Evolutionary conservation across 2,113 vertebrate genomes (phyloP).

Genomic region (Solea senegalensis): DNA sequence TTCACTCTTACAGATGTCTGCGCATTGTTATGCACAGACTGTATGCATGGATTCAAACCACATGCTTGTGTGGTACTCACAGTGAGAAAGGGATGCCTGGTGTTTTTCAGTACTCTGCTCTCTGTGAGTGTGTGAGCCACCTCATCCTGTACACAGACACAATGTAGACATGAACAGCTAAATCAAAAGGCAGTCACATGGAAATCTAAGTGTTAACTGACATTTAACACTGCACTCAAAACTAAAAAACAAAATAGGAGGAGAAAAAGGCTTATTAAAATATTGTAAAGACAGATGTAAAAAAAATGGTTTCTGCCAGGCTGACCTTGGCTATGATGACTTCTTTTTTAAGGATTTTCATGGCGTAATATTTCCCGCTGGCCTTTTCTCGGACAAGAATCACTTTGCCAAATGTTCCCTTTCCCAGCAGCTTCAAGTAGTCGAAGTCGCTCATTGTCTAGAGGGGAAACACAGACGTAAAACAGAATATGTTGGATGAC

Average conservation of each 20-base stretch:
- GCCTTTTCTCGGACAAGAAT: slow-evolving; percentile 98
- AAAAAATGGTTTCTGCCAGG: neutral
- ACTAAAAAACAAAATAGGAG: no score
- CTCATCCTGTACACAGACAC: slow-evolving; percentile 86
- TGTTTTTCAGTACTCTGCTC: slow-evolving; percentile 97
- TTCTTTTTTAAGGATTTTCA: slow-evolving; percentile 99
- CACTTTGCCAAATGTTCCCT: slow-evolving; percentile 98
- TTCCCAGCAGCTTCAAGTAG: slow-evolving; percentile 97
- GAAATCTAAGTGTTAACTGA: neutral
- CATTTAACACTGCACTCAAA: neutral
- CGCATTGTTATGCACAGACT: neutral
- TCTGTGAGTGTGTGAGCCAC: slow-evolving; percentile 98
- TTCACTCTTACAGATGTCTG: slow-evolving; percentile 24
- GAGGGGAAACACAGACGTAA: neutral
- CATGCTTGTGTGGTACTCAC: slow-evolving; percentile 82
- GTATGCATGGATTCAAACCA: slow-evolving; percentile 22
- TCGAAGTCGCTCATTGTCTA: slow-evolving; percentile 99
- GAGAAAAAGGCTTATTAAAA: neutral
- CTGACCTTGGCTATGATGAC: slow-evolving; percentile 98
- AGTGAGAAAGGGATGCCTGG: slow-evolving; percentile 96
- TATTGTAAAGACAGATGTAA: neutral
- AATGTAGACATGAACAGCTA: neutral
- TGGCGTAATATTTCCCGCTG: slow-evolving; percentile 98
- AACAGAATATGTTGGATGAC: neutral
- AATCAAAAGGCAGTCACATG: slow-evolving; percentile 1